phyloP scores from a whole-genome alignment of 2,113 vertebrate genomes.

The Monarcha castaneiventris region DNA sequence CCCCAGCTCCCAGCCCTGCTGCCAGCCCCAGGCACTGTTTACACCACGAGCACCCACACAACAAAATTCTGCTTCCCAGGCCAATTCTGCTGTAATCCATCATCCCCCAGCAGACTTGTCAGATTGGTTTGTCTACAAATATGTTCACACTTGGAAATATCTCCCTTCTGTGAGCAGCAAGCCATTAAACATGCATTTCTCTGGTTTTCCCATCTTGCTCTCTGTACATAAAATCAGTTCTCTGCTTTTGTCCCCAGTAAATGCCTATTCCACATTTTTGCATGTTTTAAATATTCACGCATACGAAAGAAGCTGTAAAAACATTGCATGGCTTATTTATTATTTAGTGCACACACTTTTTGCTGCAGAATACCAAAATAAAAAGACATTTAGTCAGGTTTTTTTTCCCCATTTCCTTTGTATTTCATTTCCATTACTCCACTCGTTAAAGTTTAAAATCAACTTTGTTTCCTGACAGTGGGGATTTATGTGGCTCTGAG shows the following conservation, averaged over 20 bases:
- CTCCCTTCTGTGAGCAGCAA: conserved; percentile 29
- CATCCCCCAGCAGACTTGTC: conserved; percentile 75
- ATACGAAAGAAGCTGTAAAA: conserved; percentile 77
- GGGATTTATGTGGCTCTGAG: conserved; percentile 73
- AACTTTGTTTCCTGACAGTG: conserved; percentile 74
- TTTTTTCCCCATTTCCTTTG: conserved; percentile 69
- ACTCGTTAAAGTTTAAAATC: conserved; percentile 96
- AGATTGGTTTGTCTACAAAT: conserved; percentile 71
- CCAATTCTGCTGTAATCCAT: conserved; percentile 27
- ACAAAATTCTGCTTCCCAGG: conserved; percentile 8
- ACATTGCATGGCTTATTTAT: conserved; percentile 83
- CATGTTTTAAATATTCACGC: conserved; percentile 88
- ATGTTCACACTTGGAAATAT: conserved; percentile 47
- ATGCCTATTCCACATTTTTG: conserved; percentile 72
- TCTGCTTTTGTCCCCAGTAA: conserved; percentile 67
- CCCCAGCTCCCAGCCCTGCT: neutral
- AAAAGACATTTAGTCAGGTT: conserved; percentile 57
- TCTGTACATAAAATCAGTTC: conserved; percentile 36
- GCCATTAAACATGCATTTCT: conserved; percentile 72
- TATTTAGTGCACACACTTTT: conserved; percentile 84
- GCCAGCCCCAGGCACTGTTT: conserved; percentile 47
- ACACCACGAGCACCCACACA: neutral
- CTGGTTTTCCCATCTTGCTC: conserved; percentile 21
- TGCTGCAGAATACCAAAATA: conserved; percentile 62
- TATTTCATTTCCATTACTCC: conserved; percentile 91